Evolutionary conservation across 2,113 vertebrate species (phyloP), one percentile per base, ranked within the genome.

Genomic region (Indicator maculatus): DNA sequence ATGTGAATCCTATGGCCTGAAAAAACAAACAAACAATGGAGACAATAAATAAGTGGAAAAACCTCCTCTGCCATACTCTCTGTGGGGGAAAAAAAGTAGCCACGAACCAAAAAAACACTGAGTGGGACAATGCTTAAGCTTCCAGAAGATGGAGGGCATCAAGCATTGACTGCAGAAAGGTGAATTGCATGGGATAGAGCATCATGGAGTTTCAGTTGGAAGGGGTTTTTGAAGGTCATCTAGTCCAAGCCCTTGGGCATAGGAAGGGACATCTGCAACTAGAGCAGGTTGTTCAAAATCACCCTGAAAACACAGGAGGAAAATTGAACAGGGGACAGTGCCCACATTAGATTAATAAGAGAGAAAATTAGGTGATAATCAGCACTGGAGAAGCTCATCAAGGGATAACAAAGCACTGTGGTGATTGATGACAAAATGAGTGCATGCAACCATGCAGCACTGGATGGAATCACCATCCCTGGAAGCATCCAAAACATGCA

Each of bases 81-180:
- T 53, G 5, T 11, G 55, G 30, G 33, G 36, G 16, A 41, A 82
- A 58, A 23, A 45, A 75, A 47, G 7, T 0, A 50, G 47, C 19
- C 60, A 18, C 7, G 31, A 84, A 15, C 28, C 13, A 61, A 31
- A 30, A 70, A 63, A 53, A 72, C 12, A 2, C 10, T 13, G 24
- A 0, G 0, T n/a, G 56, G 45, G 77, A 50, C 36, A 52, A 72
- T 3, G 9, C 27, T 41, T 31, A 38, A 36, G 27, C 16, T 69
- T 69, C 56, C 5, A 55, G 36, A 72, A 89, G 27, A 53, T 45
- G 66, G 15, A 86, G 8, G n/a, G 26, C 16, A 74, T 39, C 3
- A 2, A 70, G 53, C 7, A 81, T 5, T 18, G 5, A 39, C 56
- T 56, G 26, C 33, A 65, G 16, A 67, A 27, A 18, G 18, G 15